Evolutionary conservation across 2,888 invertebrate genomes (phyloP).

Genomic region (Protula sp.): DNA sequence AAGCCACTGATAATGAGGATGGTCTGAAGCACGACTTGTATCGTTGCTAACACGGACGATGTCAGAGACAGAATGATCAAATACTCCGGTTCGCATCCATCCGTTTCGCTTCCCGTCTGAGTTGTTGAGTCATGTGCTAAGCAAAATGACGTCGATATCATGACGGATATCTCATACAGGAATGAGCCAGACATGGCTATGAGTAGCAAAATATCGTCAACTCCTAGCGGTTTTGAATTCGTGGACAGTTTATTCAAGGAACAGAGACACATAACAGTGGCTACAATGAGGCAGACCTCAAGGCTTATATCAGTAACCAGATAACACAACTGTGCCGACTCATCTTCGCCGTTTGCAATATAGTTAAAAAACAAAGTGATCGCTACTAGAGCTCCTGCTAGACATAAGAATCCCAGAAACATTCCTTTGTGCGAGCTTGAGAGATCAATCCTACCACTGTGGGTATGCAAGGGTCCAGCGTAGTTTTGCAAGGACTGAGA

Average conservation of each 20-base stretch:
- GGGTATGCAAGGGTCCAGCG: neutral
- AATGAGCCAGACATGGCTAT: constrained; percentile 91
- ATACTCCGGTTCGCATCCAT: neutral
- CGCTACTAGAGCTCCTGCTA: neutral
- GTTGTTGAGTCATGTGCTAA: neutral
- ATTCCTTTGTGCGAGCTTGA: neutral
- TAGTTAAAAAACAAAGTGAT: neutral
- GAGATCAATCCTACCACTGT: neutral
- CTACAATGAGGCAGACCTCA: neutral
- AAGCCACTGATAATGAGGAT: constrained; percentile 47
- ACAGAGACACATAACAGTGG: neutral
- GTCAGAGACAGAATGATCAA: neutral
- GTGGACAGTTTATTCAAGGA: neutral
- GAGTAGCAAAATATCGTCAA: constrained; percentile 72
- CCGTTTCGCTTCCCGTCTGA: too few species aligned
- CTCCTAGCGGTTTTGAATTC: neutral
- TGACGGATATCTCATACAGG: constrained; percentile 56
- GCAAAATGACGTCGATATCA: constrained; percentile 17
- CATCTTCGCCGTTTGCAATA: neutral
- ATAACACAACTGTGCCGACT: neutral
- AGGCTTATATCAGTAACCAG: neutral
- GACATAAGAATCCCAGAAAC: neutral
- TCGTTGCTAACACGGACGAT: neutral
- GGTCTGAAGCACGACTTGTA: constrained; percentile 27
- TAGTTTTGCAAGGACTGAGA: neutral